Percentiles rank a stretch among this genome's conserved stretches.
Evolutionary conservation across 1,140 invertebrate species (phyloP).

Genomic region (Cotesia glomerata): DNA sequence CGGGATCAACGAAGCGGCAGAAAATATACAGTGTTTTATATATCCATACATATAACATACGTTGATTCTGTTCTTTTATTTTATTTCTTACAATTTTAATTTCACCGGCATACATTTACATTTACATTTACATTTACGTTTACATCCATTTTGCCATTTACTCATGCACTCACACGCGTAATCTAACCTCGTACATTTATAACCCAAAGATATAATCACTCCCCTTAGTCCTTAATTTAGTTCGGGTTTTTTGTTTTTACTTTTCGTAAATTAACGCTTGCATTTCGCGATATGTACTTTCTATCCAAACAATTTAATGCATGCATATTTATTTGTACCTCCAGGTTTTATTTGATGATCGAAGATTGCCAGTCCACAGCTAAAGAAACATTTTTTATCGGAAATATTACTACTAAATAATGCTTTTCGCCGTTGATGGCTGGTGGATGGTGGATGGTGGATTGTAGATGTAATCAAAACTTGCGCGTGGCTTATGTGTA

Average conservation of each 20-base stretch:
- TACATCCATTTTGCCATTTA: neutral
- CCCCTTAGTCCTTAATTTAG: conserved; percentile 16
- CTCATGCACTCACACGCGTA: too few species aligned
- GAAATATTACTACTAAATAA: too few species aligned
- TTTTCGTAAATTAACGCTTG: conserved; percentile 33
- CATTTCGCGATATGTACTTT: neutral
- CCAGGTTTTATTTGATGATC: too few species aligned
- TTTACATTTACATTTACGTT: conserved; percentile 3
- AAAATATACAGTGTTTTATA: conserved; percentile 28
- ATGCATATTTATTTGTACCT: too few species aligned
- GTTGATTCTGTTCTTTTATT: neutral
- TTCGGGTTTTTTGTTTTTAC: conserved; percentile 11
- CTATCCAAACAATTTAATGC: neutral
- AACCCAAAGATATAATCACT: conserved; percentile 28
- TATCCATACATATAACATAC: neutral
- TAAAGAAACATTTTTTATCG: too few species aligned
- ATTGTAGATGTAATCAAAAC: neutral
- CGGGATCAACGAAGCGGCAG: conserved; percentile 43
- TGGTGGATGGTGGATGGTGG: too few species aligned
- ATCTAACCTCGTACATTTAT: too few species aligned
- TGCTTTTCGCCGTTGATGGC: too few species aligned
- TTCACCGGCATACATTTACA: neutral
- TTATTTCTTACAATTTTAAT: neutral
- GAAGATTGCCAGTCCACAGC: too few species aligned
- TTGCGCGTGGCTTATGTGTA: neutral